phyloP scores from a whole-genome alignment of 2,888 invertebrate species.

The Agapostemon virescens region DNA sequence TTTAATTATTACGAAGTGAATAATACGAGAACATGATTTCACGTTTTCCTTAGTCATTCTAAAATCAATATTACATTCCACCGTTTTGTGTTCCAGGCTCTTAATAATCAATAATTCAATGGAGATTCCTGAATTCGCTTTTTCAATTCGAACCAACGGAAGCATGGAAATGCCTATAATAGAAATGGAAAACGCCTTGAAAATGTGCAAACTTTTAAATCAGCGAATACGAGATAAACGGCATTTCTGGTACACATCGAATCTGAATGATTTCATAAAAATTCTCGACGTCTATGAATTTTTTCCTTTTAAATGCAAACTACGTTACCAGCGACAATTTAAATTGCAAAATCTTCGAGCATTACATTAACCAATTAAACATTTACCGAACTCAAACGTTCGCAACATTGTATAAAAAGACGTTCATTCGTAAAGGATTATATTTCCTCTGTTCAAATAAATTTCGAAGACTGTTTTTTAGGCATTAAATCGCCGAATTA shows the following conservation, averaged over 20 bases:
- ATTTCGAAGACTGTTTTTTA: background rate
- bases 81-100: background rate
- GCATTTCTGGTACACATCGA: background rate
- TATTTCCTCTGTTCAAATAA: background rate
- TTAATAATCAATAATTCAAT: background rate
- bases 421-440: background rate
- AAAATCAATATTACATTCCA: background rate
- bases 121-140: background rate
- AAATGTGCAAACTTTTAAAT: slow-evolving; percentile 8
- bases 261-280: background rate
- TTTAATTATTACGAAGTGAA: background rate
- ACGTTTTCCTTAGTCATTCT: background rate
- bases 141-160: background rate
- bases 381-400: background rate
- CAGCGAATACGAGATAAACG: background rate
- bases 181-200: background rate
- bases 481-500: no score
- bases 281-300: background rate
- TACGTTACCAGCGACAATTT: background rate
- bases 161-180: background rate
- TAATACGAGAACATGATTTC: background rate
- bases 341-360: background rate
- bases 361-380: background rate
- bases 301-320: background rate
- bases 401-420: background rate